Evolutionary conservation across 2,888 invertebrate genomes (phyloP).

Genomic region (Leptinotarsa tumamoca): DNA sequence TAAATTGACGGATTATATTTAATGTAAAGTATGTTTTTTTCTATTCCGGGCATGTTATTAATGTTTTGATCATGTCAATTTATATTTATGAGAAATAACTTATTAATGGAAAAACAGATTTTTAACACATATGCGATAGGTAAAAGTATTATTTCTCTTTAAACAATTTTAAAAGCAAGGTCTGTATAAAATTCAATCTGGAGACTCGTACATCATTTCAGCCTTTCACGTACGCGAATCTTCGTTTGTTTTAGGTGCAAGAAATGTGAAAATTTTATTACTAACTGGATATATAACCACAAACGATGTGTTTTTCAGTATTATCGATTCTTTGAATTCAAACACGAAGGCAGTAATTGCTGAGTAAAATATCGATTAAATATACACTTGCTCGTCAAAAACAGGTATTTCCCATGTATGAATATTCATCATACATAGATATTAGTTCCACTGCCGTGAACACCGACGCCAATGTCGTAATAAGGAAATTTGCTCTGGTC

Average conservation of each 20-base stretch:
- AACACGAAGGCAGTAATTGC: neutral
- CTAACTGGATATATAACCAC: neutral
- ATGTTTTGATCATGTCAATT: no score
- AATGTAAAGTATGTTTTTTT: no score
- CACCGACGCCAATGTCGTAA: slow-evolving; percentile 22
- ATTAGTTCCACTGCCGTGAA: slow-evolving; percentile 1
- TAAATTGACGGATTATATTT: no score
- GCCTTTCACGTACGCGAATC: no score
- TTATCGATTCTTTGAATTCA: neutral
- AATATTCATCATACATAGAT: slow-evolving; percentile 5
- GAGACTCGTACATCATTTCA: no score
- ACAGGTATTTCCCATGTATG: neutral
- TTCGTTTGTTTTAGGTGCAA: no score
- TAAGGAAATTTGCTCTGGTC: slow-evolving; percentile 30
- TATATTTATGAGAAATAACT: no score
- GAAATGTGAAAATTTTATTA: neutral
- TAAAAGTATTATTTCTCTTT: neutral
- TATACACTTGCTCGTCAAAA: neutral
- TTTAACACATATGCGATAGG: neutral
- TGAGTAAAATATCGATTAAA: neutral
- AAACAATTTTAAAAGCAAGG: no score
- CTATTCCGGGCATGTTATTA: no score
- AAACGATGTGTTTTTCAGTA: neutral
- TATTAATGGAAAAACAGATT: no score
- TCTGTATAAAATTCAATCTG: no score